Conservation (phyloP, 64 coral and sea anemone genomes). For the Montipora efflorescens region DNA sequence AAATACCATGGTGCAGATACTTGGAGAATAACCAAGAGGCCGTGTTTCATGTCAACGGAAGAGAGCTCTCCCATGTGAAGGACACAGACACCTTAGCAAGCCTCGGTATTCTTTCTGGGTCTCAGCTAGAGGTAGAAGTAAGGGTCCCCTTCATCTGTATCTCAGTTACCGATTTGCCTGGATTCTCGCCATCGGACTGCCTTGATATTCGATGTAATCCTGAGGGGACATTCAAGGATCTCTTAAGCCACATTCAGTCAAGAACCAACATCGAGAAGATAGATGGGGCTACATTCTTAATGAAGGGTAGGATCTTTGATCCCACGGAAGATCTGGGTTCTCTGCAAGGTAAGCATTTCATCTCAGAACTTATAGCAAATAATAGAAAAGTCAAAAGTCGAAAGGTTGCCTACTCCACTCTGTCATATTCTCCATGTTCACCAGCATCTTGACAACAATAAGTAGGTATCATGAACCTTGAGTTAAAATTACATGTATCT, state of each 20-base stretch:
- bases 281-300: not conserved
- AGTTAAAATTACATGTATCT: too few relatives aligned
- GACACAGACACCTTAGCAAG: not conserved
- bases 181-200: too few relatives aligned
- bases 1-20: not conserved
- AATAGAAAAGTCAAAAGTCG: too few relatives aligned
- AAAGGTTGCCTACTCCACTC: too few relatives aligned
- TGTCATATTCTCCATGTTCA: too few relatives aligned
- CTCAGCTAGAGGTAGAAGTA: not conserved
- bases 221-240: constrained; percentile 9
- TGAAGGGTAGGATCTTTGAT: not conserved
- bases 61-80: not conserved
- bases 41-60: not conserved
- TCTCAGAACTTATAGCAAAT: too few relatives aligned
- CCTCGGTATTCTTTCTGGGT: constrained; percentile 8
- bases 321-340: not conserved
- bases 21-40: constrained; percentile 8
- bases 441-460: too few relatives aligned
- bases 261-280: not conserved
- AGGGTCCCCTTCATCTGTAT: not conserved
- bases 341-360: not conserved
- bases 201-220: not conserved
- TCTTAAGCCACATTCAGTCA: not conserved
- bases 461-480: too few relatives aligned
- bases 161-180: too few relatives aligned